These are phyloP conservation scores for Rhegmatorhina hoffmannsi DNA, from an alignment of 2,113 vertebrate genomes.

Conservation along the genomic window DNA sequence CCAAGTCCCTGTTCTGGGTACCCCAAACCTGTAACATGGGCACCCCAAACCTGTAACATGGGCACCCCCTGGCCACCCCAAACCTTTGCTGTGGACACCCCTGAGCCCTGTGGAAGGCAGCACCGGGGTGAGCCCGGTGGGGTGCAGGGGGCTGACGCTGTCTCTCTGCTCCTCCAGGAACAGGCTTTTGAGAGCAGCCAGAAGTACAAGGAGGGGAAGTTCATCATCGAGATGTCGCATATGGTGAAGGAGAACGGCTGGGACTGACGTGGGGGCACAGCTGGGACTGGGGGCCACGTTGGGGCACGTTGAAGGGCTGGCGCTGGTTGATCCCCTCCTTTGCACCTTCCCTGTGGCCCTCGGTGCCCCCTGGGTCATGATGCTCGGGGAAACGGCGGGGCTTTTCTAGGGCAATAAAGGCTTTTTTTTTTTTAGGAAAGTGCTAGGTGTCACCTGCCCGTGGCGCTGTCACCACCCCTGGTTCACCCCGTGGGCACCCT, in stretches of 20 bases:
- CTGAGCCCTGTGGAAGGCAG: neutral
- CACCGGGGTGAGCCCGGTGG: fast-evolving
- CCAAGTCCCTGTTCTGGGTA: neutral
- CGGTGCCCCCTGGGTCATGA: neutral
- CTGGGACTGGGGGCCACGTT: neutral
- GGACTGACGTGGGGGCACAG: conserved; percentile 58
- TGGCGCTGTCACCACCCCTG: fast-evolving
- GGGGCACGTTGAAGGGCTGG: neutral
- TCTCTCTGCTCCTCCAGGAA: conserved; percentile 51
- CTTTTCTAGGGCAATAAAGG: conserved; percentile 56
- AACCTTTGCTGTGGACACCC: neutral
- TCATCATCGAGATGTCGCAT: conserved; percentile 82
- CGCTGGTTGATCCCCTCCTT: neutral
- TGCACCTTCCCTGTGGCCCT: neutral
- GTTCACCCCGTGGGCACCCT: neutral
- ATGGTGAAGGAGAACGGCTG: conserved; percentile 84
- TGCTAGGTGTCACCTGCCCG: neutral
- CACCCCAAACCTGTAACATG: too few relatives aligned
- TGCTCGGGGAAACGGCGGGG: neutral
- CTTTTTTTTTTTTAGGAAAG: neutral
- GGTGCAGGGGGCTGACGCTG: neutral
- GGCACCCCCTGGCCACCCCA: neutral
- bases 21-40: neutral
- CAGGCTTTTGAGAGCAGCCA: conserved; percentile 84
- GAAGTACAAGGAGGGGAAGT: conserved; percentile 84